These are phyloP conservation scores for Willisornis vidua DNA, from an alignment of 2,113 vertebrate species.

Conservation along the genomic window DNA sequence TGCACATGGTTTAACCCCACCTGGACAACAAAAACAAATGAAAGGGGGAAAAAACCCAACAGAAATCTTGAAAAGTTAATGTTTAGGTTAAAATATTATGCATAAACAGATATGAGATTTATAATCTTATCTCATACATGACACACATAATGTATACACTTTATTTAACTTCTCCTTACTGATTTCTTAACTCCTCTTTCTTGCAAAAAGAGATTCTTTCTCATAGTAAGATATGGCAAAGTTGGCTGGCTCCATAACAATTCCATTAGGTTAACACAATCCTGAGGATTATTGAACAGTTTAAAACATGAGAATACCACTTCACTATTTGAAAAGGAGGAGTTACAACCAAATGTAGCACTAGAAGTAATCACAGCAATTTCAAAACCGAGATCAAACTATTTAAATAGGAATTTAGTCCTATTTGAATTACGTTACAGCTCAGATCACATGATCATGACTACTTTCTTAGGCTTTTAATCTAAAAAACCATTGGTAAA, in stretches of 20 bases:
- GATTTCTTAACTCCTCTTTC: background rate
- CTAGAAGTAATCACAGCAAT: background rate
- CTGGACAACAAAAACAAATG: conserved; percentile 72
- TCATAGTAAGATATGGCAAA: background rate
- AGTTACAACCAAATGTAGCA: background rate
- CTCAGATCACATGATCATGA: background rate
- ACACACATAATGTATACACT: background rate
- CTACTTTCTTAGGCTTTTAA: background rate
- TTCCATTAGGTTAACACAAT: background rate
- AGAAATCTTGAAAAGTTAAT: background rate
- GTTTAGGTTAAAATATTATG: background rate
- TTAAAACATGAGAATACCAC: background rate
- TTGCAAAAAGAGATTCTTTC: background rate
- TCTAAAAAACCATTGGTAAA: background rate
- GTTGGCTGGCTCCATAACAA: background rate
- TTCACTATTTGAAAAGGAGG: background rate
- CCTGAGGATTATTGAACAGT: background rate
- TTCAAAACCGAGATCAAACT: background rate
- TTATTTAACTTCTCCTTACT: background rate
- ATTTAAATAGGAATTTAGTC: background rate
- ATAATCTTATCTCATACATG: background rate
- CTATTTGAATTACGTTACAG: background rate
- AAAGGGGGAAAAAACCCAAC: background rate
- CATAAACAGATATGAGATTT: background rate
- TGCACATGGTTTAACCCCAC: conserved; percentile 95